A percentile compares a stretch with the other conserved stretches of the same genome.
Evolutionary conservation across 2,113 vertebrate genomes (phyloP).

Genomic region (Oreocharis arfaki): DNA sequence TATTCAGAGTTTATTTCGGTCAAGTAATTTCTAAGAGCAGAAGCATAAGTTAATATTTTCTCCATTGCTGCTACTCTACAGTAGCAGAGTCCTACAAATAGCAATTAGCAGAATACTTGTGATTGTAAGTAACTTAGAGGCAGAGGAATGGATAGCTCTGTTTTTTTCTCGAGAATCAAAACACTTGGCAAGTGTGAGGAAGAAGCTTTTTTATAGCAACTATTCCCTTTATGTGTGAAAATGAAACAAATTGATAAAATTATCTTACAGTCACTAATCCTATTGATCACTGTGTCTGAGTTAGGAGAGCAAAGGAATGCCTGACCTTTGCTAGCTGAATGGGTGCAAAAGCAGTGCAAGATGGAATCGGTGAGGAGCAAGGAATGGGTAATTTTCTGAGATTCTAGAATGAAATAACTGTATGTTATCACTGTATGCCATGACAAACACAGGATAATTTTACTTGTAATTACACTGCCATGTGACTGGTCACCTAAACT

Average conservation of each 20-base stretch:
- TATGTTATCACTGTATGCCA: neutral
- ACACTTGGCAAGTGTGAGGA: neutral
- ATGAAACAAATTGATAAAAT: neutral
- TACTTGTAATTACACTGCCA: neutral
- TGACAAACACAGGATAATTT: neutral
- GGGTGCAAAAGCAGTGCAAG: neutral
- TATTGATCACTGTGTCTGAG: neutral
- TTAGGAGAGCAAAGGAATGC: neutral
- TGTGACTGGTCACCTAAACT: neutral
- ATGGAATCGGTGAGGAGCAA: neutral
- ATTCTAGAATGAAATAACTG: neutral
- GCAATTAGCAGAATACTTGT: neutral
- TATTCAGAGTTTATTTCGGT: neutral
- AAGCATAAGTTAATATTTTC: neutral
- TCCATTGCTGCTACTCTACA: neutral
- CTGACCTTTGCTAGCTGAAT: neutral
- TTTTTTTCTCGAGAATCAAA: neutral
- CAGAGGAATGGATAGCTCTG: neutral
- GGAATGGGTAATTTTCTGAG: neutral
- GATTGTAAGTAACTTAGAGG: neutral
- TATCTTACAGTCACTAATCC: neutral
- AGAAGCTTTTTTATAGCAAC: neutral
- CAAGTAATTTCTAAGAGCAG: neutral
- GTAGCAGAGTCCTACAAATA: neutral
- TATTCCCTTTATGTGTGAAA: neutral